Evolutionary conservation across 2,113 vertebrate genomes (phyloP).

Genomic region (Parus major): DNA sequence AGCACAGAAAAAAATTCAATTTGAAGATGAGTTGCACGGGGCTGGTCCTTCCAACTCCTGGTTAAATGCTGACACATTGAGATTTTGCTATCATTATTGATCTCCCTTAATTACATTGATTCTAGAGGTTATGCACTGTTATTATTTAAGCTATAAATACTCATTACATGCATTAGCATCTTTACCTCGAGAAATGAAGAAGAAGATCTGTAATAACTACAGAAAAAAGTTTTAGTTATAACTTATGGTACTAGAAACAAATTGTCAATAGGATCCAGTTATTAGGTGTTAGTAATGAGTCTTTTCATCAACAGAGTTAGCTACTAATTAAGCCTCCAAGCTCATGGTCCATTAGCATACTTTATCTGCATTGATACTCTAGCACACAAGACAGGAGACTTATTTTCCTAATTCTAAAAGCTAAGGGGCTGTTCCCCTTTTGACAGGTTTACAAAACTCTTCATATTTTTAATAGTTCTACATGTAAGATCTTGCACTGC

Average conservation of each 20-base stretch:
- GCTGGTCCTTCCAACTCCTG: neutral
- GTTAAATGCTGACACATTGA: conserved; percentile 14
- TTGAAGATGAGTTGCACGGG: neutral
- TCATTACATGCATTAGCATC: conserved; percentile 3
- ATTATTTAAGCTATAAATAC: conserved; percentile 47
- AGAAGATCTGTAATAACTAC: neutral
- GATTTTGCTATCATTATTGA: conserved; percentile 54
- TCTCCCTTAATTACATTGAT: conserved; percentile 64
- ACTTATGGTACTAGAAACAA: neutral
- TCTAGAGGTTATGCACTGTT: conserved; percentile 7
- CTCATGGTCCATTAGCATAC: neutral
- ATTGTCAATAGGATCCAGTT: neutral
- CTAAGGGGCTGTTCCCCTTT: neutral
- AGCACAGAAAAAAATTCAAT: neutral
- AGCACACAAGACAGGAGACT: neutral
- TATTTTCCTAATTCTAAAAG: neutral
- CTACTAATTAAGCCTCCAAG: neutral
- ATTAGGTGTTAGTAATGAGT: neutral
- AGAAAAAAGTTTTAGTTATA: neutral
- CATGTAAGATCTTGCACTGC: neutral
- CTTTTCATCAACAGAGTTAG: neutral
- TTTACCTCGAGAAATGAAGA: neutral
- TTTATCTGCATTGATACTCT: neutral
- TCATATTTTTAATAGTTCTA: neutral
- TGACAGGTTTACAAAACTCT: neutral